Base-by-base conservation (phyloP, 2,797 vertebrate genomes). In the Artibeus jamaicensis region DNA sequence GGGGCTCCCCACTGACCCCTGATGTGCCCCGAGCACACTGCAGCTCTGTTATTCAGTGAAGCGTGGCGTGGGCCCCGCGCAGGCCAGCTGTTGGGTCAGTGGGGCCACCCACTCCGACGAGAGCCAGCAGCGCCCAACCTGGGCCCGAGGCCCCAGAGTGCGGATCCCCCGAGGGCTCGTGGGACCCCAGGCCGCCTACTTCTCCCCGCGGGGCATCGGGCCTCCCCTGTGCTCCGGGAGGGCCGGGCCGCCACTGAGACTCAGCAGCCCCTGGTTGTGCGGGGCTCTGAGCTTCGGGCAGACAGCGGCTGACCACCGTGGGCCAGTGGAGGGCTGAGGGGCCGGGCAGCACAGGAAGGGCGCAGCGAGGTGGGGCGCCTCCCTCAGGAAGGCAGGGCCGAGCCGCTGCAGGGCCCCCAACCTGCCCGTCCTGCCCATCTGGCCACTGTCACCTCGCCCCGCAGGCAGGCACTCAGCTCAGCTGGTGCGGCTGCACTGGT, bases 391-490 rank as follows among this genome's bases (percentile, higher is more conserved):
- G 53, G 53, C 0, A 15, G 46, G 10, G 84, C 42, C 21, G 50
- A 29, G 34, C 22, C 5, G 26, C 62, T 4, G 9, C 26, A 59
- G 14, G 74, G 19, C 2, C 11, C 81, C 57, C 2, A 1, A n/a
- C 87, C 59, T 16, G 46, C 62, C n/a, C 0, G 9, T 12, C 81
- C 19, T 16, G 34, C 74, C 21, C 0, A 6, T 12, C 90, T 15
- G 1, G 1, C 5, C 29, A 39, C 39, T 15, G 39, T 18, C 9
- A 18, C 39, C 46, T 22, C 39, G 2, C 0, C 34, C 12, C 0
- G 55, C 46, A 2, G 8, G 12, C 0, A 2, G 37, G 24, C 6
- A 4, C 22, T 34, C 1, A 0, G 29, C 10, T 19, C 29, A 12
- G 5, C 77, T 3, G 3, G 55, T 6, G 2, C 4, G 11, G 73